Conservation (phyloP, 2,113 vertebrate genomes). For the Marmota flaviventris region DNA sequence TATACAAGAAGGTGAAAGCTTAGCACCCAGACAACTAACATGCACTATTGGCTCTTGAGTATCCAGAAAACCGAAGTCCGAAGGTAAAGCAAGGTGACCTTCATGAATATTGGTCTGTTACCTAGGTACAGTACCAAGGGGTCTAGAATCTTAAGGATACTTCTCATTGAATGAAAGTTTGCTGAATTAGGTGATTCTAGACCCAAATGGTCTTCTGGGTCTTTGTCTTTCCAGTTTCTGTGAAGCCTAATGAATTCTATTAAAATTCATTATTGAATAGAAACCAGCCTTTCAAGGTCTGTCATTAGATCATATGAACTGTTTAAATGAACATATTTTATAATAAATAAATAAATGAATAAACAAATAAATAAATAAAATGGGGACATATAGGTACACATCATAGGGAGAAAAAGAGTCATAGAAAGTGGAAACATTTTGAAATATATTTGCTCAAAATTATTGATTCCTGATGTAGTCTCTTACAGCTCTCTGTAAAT, state of each 20-base stretch:
- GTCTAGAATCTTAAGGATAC: neutral
- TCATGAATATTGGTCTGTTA: accelerated
- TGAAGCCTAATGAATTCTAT: neutral
- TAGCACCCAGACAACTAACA: accelerated
- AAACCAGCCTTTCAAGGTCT: neutral
- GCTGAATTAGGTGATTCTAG: neutral
- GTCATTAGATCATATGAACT: neutral
- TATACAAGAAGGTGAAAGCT: neutral
- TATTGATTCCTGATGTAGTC: neutral
- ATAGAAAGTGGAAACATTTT: neutral
- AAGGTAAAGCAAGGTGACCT: neutral
- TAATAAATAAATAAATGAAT: neutral
- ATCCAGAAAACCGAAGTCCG: neutral
- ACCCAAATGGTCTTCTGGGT: neutral
- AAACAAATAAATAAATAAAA: too few relatives aligned
- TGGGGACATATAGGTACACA: neutral
- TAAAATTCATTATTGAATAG: neutral
- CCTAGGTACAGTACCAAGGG: neutral
- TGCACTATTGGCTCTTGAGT: accelerated
- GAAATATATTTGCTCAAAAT: neutral
- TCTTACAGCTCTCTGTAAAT: neutral
- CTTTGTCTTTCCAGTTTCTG: neutral
- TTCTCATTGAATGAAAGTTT: neutral
- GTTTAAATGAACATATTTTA: neutral
- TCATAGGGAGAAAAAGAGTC: neutral